Base-by-base conservation (phyloP, 2,797 vertebrate species). In the Acrocephalus scirpaceus region DNA sequence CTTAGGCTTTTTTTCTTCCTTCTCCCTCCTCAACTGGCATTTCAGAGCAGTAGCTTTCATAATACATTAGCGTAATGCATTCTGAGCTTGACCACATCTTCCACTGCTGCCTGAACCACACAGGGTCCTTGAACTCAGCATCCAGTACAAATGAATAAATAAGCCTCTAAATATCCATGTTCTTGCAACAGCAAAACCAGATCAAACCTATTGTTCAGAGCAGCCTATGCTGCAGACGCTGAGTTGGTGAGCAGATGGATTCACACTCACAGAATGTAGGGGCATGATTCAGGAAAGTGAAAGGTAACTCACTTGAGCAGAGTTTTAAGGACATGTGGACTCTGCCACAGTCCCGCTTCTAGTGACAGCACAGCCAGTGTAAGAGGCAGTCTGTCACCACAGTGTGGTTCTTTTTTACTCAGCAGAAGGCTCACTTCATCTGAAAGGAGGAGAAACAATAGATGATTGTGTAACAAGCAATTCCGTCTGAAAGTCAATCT, bases 321-420 rank as follows among this genome's bases (percentile, higher is more conserved):
- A 98, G 97, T 98, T 99, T 98, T 98, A 99, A 98, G 97, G 99
- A 98, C 98, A 98, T 98, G 98, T 98, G 98, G 98, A 98, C 98
- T 98, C 93, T 97, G 94, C 98, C 98, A 97, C 98, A 97, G 97
- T 96, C 97, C 91, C 97, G 98, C 97, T 95, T 98, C 96, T 94
- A 98, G 96, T 96, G 97, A 97, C 98, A 99, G 98, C 56, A 98
- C 96, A 98, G 98, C 96, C 97, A 98, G 93, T 95, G 97, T 73
- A 97, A 88, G 94, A 96, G 97, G 97, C 98, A 98, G 92, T 56
- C 96, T 94, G 20, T 95, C 93, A 95, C 97, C 97, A 96, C 97
- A 97, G 88, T 96, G 96, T 67, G 98, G 92, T 64, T 97, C 95
- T 79, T 98, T 97, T 92, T 97, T 92, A 89, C 93, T 97, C 5